Base-by-base conservation (phyloP, 2,797 vertebrate genomes). In the Pteronotus mesoamericanus region DNA sequence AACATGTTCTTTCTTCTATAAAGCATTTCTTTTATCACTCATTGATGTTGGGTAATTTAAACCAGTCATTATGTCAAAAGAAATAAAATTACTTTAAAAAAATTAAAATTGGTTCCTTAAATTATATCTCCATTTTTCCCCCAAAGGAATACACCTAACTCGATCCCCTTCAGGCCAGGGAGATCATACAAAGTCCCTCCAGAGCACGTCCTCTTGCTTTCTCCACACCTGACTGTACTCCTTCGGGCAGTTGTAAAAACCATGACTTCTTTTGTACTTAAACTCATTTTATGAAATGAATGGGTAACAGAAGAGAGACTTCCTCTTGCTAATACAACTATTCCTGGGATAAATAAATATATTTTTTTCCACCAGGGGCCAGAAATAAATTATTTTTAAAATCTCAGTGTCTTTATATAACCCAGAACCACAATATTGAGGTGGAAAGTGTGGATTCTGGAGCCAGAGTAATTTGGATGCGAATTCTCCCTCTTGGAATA, bases 321-420 rank as follows among this genome's bases (percentile, higher is more conserved):
- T 95, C 82, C 93, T 91, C 55, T 92, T 86, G 82, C 92, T 94
- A 91, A 95, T 94, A 74, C 71, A 95, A 91, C 88, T 94, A 89
- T 59, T 95, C 32, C 71, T 87, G 68, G 84, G 64, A 68, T 89
- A 94, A 84, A 29, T 46, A 53, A 96, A 93, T 61, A 69, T 91
- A 77, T 88, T 92, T 92, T 92, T 92, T 96, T 95, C 83, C 66
- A 89, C 53, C 82, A 71, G 64, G 44, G 48, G 37, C n/a, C 74
- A 89, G 74, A 93, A 96, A 83, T 75, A 79, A 68, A 88, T 91
- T 94, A 95, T 96, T 96, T 97, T 88, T 53, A 42, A 96, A 96
- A 68, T 78, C 59, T 64, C 72, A 29, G 26, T 37, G 26, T 53
- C 95, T 97, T 94, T 91, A 94, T 93, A 71, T 91, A 95, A 72